Evolutionary conservation across 2,113 vertebrate species (phyloP).

Genomic region (Crotalus helleri): DNA sequence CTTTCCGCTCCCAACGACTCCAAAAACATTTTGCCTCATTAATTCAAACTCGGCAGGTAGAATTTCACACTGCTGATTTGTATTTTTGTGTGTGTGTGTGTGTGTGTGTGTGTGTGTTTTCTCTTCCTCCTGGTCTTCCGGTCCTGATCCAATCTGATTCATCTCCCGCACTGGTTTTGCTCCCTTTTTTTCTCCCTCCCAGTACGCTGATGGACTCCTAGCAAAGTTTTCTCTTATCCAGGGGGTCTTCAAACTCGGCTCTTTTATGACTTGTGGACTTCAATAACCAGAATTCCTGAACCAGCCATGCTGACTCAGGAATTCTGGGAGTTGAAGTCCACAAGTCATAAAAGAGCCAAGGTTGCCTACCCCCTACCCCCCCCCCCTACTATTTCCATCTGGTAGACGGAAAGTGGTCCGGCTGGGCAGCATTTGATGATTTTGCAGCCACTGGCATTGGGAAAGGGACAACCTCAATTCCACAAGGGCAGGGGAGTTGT

Average conservation of each 20-base stretch:
- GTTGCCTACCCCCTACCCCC: neutral
- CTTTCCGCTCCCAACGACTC: neutral
- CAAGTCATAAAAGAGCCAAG: too few species aligned
- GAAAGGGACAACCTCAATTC: neutral
- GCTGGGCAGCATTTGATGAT: neutral
- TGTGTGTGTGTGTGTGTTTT: neutral
- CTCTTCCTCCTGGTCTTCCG: neutral
- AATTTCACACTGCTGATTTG: neutral
- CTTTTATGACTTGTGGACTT: too few species aligned
- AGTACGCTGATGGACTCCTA: too few species aligned
- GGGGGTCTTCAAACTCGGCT: too few species aligned
- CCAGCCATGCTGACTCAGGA: too few species aligned
- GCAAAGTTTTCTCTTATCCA: neutral
- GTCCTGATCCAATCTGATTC: neutral
- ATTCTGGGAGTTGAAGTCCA: too few species aligned
- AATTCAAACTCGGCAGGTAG: neutral
- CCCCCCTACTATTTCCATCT: neutral
- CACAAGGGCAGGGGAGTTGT: neutral
- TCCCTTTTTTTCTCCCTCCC: too few species aligned
- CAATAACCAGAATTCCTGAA: too few species aligned
- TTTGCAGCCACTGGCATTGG: neutral
- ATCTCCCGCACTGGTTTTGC: neutral
- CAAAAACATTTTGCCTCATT: neutral
- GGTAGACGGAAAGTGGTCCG: neutral
- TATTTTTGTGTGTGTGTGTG: neutral